These are phyloP conservation scores for Cosmorhoe ocellata DNA, from an alignment of 2,888 invertebrate species.

Conservation along the genomic window DNA sequence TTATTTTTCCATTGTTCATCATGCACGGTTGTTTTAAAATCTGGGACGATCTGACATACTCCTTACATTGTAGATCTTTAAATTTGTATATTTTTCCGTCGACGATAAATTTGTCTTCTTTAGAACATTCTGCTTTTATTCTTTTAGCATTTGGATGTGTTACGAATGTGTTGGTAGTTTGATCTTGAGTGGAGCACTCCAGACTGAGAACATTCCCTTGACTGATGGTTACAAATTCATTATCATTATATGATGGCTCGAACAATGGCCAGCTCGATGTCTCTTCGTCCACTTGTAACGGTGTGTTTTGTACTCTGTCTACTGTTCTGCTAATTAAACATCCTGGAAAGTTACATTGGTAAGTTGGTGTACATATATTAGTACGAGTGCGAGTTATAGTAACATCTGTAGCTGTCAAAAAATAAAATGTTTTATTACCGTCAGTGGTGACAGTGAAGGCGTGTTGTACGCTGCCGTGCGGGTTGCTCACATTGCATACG, in stretches of 20 bases:
- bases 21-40: slow-evolving; percentile 12
- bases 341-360: slow-evolving; percentile 7
- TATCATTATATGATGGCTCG: not conserved
- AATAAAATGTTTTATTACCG: not conserved
- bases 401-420: too few relatives aligned
- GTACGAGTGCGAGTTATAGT: too few relatives aligned
- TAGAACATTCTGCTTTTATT: slow-evolving; percentile 25
- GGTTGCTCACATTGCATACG: slow-evolving; percentile 29
- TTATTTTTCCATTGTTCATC: slow-evolving; percentile 9
- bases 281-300: slow-evolving; percentile 5
- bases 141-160: slow-evolving; percentile 9
- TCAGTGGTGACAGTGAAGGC: slow-evolving; percentile 18
- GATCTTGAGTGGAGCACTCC: slow-evolving; percentile 17
- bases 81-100: slow-evolving; percentile 22
- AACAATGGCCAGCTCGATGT: slow-evolving; percentile 1
- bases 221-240: slow-evolving; percentile 6
- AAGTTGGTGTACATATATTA: too few relatives aligned
- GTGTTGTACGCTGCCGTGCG: slow-evolving; percentile 25
- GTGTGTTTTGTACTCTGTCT: slow-evolving; percentile 7
- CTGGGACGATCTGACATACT: slow-evolving; percentile 11
- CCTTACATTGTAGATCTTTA: slow-evolving; percentile 24
- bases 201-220: slow-evolving; percentile 14
- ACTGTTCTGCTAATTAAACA: slow-evolving; percentile 18
- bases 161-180: slow-evolving; percentile 23
- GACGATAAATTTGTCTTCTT: slow-evolving; percentile 25